Base-by-base conservation (phyloP, 2,797 vertebrate genomes). In the Propithecus perrieri region DNA sequence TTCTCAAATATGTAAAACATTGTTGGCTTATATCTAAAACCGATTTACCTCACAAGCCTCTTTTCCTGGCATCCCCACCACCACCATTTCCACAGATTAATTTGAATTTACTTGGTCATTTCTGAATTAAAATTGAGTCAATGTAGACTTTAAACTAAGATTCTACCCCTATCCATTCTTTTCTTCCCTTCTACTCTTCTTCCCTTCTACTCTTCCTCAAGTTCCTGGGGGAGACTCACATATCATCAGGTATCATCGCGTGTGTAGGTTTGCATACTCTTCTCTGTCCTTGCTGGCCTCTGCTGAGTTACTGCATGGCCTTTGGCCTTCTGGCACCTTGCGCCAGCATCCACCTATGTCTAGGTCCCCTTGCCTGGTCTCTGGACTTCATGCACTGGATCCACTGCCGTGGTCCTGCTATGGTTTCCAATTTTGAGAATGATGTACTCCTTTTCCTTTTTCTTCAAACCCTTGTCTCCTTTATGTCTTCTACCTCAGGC, bases 121-220 rank as follows among this genome's bases (percentile, higher is more conserved):
- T 71, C 53, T 86, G 24, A 94, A 71, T 76, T 81, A 85, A 94
- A 92, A 85, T 43, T 38, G 13, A 83, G n/a, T 92, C 67, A 89
- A 4, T 71, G 95, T 95, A 71, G 30, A 30, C 33, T 76, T 92
- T 91, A 91, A 80, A 35, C 65, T 86, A 63, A 80, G n/a, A 80
- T 55, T 85, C 30, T 85, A 85, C 18, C 20, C 13, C 24, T 17
- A 18, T 33, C 26, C 10, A 17, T 43, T 88, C n/a, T 91, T 33
- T 61, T 33, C 17, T 48, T 76, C 3, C 7, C 20, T 94, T 87
- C 35, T 83, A 15, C 75, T 63, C 74, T 86, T 92, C 17, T 61
- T 81, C 4, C 11, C 18, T 92, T 78, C 48, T 72, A n/a, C 85
- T 63, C 72, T 83, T 91, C 24, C 75, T 72, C 59, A 85, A 1